These are phyloP conservation scores for Mesocricetus auratus DNA, from an alignment of 2,113 vertebrate species.

Conservation along the genomic window DNA sequence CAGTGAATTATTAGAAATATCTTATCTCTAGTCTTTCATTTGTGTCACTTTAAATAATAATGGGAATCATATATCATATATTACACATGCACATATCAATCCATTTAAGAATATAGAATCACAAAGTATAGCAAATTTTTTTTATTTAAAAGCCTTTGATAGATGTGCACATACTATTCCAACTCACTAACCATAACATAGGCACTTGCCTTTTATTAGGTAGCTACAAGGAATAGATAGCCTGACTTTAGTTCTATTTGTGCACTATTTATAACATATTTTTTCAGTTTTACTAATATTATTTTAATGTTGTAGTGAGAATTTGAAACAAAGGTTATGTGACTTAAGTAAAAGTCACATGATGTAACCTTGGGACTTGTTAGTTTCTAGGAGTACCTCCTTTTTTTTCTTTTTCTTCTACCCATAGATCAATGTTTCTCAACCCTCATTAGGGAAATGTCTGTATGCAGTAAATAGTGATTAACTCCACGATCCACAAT, in stretches of 20 bases:
- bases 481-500: neutral
- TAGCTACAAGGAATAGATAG: neutral
- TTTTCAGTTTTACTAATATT: neutral
- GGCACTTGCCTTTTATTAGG: neutral
- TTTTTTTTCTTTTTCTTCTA: neutral
- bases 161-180: neutral
- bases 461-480: too few species aligned
- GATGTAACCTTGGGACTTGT: neutral
- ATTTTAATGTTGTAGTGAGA: constrained; percentile 31
- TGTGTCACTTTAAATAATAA: neutral
- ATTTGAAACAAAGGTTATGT: constrained; percentile 44
- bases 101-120: neutral
- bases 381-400: neutral
- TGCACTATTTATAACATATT: neutral
- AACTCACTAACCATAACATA: neutral
- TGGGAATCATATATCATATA: neutral
- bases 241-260: neutral
- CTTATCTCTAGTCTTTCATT: neutral
- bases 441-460: neutral
- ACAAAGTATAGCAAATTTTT: neutral
- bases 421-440: neutral
- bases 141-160: neutral
- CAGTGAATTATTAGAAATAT: neutral
- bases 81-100: neutral
- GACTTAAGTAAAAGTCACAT: neutral